Percentiles rank a stretch among this genome's conserved stretches.
Conservation (phyloP, 2,888 invertebrate species). For the Drosophila paranaensis region DNA sequence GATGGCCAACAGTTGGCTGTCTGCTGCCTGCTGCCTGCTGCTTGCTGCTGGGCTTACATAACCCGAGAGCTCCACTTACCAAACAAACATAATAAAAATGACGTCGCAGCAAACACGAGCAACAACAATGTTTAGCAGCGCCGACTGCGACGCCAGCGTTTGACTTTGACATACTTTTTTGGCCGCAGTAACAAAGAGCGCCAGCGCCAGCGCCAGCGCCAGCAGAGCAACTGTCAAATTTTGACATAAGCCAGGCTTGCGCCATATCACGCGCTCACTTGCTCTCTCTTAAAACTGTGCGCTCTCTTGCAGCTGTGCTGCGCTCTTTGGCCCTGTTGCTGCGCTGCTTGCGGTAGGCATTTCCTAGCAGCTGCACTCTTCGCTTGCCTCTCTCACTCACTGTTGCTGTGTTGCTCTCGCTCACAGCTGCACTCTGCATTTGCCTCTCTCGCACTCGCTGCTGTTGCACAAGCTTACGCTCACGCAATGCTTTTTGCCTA, state of each 20-base stretch:
- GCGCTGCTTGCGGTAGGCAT: conserved; percentile 10
- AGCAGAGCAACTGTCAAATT: conserved; percentile 49
- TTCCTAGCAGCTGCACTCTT: conserved; percentile 32
- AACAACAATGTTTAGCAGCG: conserved; percentile 56
- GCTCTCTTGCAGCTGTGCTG: conserved; percentile 26
- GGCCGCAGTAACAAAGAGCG: conserved; percentile 53
- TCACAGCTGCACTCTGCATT: conserved; percentile 22
- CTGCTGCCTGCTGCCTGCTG: conserved; percentile 42
- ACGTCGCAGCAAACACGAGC: conserved; percentile 41
- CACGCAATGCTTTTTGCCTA: conserved; percentile 61
- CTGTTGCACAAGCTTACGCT: conserved; percentile 72
- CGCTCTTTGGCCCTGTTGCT: conserved; percentile 56
- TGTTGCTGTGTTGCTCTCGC: conserved; percentile 48
- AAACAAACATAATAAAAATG: conserved; percentile 76
- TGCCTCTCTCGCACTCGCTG: conserved; percentile 14
- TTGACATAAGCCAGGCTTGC: conserved; percentile 64
- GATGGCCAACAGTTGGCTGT: conserved; percentile 62
- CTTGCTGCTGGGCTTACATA: conserved; percentile 60
- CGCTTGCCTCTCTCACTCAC: conserved; percentile 7
- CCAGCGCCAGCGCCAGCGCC: conserved; percentile 29
- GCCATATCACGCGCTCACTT: conserved; percentile 14
- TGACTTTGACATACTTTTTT: conserved; percentile 84
- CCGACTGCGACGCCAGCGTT: conserved; percentile 42
- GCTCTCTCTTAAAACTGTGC: neutral
- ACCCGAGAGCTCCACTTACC: conserved; percentile 71